Conservation (phyloP, 2,888 invertebrate species). For the Aleiodes leptofemur region DNA sequence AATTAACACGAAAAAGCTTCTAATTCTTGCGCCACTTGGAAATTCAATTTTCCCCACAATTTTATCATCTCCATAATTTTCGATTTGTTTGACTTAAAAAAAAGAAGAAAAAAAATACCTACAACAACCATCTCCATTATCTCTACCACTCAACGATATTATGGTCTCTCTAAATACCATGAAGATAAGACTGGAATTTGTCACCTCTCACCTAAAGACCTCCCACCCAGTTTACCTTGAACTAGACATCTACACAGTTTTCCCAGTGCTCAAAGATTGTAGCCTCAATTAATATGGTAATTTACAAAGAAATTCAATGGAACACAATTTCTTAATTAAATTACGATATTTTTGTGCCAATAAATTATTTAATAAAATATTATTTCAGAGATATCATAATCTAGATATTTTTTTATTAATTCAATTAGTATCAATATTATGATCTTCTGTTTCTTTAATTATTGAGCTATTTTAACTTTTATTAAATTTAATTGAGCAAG, state of each 20-base stretch:
- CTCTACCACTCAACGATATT: slow-evolving; percentile 42
- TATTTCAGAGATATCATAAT: too few species aligned
- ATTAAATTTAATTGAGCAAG: too few species aligned
- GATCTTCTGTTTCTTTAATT: too few species aligned
- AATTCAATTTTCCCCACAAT: too few species aligned
- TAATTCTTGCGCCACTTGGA: too few species aligned
- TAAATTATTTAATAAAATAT: too few species aligned
- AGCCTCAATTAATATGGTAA: too few species aligned
- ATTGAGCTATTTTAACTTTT: too few species aligned
- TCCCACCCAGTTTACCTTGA: slow-evolving; percentile 35
- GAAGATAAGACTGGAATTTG: slow-evolving; percentile 46
- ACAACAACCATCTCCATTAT: slow-evolving; percentile 31
- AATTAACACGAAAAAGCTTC: too few species aligned
- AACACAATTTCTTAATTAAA: background rate
- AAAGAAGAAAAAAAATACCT: slow-evolving; percentile 24
- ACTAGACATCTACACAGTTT: slow-evolving; percentile 33
- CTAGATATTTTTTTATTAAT: too few species aligned
- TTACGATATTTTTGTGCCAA: too few species aligned
- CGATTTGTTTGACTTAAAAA: background rate
- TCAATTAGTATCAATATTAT: too few species aligned
- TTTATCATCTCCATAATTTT: background rate
- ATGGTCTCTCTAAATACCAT: slow-evolving; percentile 41
- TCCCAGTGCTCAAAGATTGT: background rate
- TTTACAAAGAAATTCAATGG: background rate
- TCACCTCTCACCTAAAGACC: slow-evolving; percentile 42